phyloP scores from a whole-genome alignment of 2,888 invertebrate genomes.

The Rotaria macrura region DNA sequence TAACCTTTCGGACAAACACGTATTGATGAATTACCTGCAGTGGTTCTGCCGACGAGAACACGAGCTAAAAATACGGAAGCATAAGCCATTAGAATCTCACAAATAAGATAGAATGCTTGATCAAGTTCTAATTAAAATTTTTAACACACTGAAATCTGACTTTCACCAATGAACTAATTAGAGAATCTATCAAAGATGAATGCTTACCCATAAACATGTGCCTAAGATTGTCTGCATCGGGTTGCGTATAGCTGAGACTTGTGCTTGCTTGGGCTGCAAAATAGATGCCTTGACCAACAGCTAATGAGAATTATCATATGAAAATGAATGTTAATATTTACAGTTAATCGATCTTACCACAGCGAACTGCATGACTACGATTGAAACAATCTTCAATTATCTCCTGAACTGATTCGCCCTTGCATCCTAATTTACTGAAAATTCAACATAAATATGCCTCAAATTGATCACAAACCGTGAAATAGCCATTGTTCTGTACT shows the following conservation, averaged over 20 bases:
- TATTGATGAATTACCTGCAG: background rate
- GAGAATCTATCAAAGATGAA: background rate
- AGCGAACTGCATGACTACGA: conserved; percentile 5
- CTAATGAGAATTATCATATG: background rate
- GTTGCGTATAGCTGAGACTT: background rate
- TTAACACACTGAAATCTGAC: too few species aligned
- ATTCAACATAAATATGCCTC: background rate
- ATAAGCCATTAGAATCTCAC: too few species aligned
- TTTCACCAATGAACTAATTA: too few species aligned
- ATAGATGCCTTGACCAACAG: background rate
- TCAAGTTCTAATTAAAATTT: too few species aligned
- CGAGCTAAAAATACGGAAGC: background rate
- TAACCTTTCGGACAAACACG: background rate
- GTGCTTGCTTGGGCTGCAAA: background rate
- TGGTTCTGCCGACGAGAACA: background rate
- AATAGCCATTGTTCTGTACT: conserved; percentile 15
- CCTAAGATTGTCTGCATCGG: background rate
- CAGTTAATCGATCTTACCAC: background rate
- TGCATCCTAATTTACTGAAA: background rate
- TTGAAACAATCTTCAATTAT: background rate
- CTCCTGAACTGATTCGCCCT: background rate
- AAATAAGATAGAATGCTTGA: too few species aligned
- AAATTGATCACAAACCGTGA: background rate
- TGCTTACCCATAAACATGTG: conserved; percentile 12
- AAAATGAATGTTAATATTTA: background rate